phyloP scores from a whole-genome alignment of 2,797 vertebrate species.

The Amblyopsis hoosieri region DNA sequence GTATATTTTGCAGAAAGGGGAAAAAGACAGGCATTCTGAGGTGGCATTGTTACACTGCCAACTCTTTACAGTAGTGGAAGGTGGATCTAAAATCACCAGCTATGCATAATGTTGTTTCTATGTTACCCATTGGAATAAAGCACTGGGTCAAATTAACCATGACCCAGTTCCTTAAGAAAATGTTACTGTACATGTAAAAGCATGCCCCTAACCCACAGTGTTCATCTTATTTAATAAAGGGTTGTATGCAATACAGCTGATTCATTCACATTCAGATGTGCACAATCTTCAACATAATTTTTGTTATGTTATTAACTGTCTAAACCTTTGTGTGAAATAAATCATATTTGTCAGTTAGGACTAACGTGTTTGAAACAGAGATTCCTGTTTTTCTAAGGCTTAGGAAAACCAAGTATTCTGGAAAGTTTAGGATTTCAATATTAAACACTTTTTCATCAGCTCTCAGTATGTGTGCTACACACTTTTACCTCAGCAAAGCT shows the following conservation, averaged over 20 bases:
- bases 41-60: slow-evolving; percentile 53
- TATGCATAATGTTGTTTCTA: slow-evolving; percentile 39
- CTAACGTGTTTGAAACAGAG: slow-evolving; percentile 45
- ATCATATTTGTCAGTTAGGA: slow-evolving; percentile 47
- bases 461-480: slow-evolving; percentile 41
- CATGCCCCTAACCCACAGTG: slow-evolving; percentile 42
- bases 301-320: slow-evolving; percentile 31
- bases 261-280: slow-evolving; percentile 54
- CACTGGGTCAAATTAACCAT: slow-evolving; percentile 29
- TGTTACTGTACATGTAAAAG: slow-evolving; percentile 63
- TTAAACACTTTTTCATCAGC: slow-evolving; percentile 43
- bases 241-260: slow-evolving; percentile 60
- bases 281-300: slow-evolving; percentile 33
- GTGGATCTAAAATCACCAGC: slow-evolving; percentile 13
- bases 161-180: slow-evolving; percentile 60
- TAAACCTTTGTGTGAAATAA: slow-evolving; percentile 44
- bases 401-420: slow-evolving; percentile 24
- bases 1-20: slow-evolving; percentile 46
- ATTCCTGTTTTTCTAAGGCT: slow-evolving; percentile 24
- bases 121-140: slow-evolving; percentile 39
- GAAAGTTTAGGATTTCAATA: slow-evolving; percentile 34
- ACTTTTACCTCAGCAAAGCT: slow-evolving; percentile 52
- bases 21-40: slow-evolving; percentile 13
- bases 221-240: slow-evolving; percentile 51
- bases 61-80: slow-evolving; percentile 10